phyloP scores from a whole-genome alignment of 2,888 invertebrate species.

The Stenurella melanura region DNA sequence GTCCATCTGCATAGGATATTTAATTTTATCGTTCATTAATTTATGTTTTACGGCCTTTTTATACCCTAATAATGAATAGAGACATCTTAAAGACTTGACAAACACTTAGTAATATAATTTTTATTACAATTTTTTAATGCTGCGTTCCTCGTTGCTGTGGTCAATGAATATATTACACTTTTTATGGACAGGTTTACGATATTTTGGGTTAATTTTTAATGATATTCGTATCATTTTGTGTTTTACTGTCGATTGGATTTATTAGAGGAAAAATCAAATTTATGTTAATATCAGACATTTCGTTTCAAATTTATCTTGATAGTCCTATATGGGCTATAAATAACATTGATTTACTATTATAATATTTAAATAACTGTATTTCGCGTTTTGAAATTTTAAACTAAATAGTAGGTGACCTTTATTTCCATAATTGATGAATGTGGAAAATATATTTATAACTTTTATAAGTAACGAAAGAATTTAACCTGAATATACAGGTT shows the following conservation, averaged over 20 bases:
- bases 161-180: conserved; percentile 39
- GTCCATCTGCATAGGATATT: conserved; percentile 29
- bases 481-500: no score
- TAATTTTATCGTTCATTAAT: conserved; percentile 55
- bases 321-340: conserved; percentile 17
- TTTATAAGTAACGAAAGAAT: no score
- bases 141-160: conserved; percentile 4
- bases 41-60: conserved; percentile 53
- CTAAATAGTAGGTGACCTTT: conserved; percentile 1
- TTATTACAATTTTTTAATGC: conserved; percentile 49
- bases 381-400: background rate
- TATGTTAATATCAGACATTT: conserved; percentile 31
- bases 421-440: conserved; percentile 10
- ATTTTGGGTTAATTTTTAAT: conserved; percentile 39
- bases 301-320: conserved; percentile 18
- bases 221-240: conserved; percentile 29
- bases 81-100: conserved; percentile 53
- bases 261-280: conserved; percentile 28
- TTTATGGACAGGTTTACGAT: conserved; percentile 39
- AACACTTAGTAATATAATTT: conserved; percentile 55
- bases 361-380: conserved; percentile 22
- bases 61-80: conserved; percentile 55
- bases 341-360: conserved; percentile 35
- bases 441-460: background rate
- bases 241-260: conserved; percentile 24